phyloP scores from a whole-genome alignment of 2,888 invertebrate species.

The Melinaea menophilus region DNA sequence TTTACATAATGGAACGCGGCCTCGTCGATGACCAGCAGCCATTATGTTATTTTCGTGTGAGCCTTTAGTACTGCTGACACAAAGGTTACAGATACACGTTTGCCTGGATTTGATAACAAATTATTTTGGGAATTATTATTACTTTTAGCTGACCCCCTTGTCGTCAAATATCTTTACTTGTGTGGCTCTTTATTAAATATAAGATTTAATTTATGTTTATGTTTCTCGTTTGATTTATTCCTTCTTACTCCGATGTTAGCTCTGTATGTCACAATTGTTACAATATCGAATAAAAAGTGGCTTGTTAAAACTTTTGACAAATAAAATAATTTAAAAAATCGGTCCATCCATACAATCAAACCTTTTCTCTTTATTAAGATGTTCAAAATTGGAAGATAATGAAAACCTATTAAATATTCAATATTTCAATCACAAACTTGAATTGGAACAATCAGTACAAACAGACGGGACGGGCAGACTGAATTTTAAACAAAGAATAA shows the following conservation, averaged over 20 bases:
- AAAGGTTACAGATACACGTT: conserved; percentile 27
- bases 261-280: no score
- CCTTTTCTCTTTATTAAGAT: background rate
- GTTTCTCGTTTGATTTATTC: no score
- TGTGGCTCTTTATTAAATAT: no score
- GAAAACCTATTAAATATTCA: conserved; percentile 1
- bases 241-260: no score
- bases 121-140: conserved; percentile 19
- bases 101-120: conserved; percentile 20
- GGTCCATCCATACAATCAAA: no score
- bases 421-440: conserved; percentile 1
- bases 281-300: no score
- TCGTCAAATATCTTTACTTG: no score
- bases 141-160: no score
- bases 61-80: conserved; percentile 34
- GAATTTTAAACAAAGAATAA: conserved; percentile 6
- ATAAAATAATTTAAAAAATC: no score
- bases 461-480: background rate
- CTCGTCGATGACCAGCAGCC: conserved; percentile 57
- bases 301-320: no score
- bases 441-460: conserved; percentile 2
- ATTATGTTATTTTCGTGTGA: conserved; percentile 40
- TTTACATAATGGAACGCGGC: conserved; percentile 62
- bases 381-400: background rate
- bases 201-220: no score